A percentile compares a stretch with the other conserved stretches of the same genome.
Evolutionary conservation across 2,113 vertebrate species (phyloP).

Genomic region (Megaleporinus macrocephalus): DNA sequence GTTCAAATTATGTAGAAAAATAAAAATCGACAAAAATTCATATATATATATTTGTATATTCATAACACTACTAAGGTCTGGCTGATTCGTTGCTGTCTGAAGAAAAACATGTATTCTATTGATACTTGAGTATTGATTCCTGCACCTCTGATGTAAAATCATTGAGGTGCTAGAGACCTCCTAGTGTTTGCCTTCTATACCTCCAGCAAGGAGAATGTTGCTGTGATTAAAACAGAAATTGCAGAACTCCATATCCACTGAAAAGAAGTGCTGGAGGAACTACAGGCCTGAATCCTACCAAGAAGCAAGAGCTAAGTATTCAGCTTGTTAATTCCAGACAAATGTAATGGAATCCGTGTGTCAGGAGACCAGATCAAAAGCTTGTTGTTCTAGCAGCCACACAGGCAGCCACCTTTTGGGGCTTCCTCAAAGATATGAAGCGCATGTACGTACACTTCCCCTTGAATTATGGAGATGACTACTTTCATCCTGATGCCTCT

Average conservation of each 20-base stretch:
- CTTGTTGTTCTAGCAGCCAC: not conserved
- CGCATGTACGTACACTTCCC: not conserved
- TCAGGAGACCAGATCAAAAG: slow-evolving; percentile 10
- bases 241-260: not conserved
- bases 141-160: too few species aligned
- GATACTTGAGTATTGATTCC: too few species aligned
- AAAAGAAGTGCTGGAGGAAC: not conserved
- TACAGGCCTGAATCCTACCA: not conserved
- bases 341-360: not conserved
- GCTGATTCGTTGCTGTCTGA: too few species aligned
- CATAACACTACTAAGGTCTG: too few species aligned
- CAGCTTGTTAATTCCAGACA: not conserved
- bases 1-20: too few species aligned
- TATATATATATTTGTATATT: too few species aligned
- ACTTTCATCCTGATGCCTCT: not conserved
- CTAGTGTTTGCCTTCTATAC: too few species aligned
- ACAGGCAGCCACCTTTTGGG: not conserved
- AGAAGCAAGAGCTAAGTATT: not conserved
- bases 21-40: too few species aligned
- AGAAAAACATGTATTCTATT: too few species aligned
- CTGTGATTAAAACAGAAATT: too few species aligned
- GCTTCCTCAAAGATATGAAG: not conserved
- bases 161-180: too few species aligned
- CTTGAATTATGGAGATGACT: not conserved
- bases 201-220: too few species aligned